Evolutionary conservation across 2,113 vertebrate genomes (phyloP).

Genomic region (Apus apus): DNA sequence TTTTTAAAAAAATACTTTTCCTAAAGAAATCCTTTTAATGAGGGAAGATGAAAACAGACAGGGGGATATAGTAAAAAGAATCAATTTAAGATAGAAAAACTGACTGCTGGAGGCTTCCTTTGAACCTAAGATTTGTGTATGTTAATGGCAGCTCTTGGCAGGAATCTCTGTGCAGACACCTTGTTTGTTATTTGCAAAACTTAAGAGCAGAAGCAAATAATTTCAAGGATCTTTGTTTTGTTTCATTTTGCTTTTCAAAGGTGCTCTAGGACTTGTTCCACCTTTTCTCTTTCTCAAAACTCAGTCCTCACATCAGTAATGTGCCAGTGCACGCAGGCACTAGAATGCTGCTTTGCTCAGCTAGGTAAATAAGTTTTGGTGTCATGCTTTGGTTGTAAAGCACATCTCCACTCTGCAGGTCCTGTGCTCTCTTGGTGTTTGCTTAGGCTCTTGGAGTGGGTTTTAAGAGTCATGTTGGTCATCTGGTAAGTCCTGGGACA

Average conservation of each 20-base stretch:
- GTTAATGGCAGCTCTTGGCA: constrained; percentile 50
- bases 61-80: constrained; percentile 56
- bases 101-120: constrained; percentile 58
- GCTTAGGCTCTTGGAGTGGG: neutral
- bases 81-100: constrained; percentile 57
- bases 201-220: neutral
- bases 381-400: neutral
- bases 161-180: constrained; percentile 29
- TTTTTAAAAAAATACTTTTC: neutral
- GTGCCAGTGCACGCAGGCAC: accelerated
- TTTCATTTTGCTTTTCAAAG: neutral
- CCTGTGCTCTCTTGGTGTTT: neutral
- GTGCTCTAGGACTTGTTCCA: neutral
- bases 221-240: neutral
- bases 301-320: accelerated
- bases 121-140: constrained; percentile 37
- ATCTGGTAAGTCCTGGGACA: neutral
- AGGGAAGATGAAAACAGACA: constrained; percentile 60
- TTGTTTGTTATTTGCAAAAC: constrained; percentile 38
- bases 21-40: constrained; percentile 52
- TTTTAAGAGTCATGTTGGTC: neutral
- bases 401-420: neutral
- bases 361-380: neutral
- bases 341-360: accelerated
- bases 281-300: neutral